Conservation (phyloP, 2,888 invertebrate genomes). For the Iselma pallidipennis region DNA sequence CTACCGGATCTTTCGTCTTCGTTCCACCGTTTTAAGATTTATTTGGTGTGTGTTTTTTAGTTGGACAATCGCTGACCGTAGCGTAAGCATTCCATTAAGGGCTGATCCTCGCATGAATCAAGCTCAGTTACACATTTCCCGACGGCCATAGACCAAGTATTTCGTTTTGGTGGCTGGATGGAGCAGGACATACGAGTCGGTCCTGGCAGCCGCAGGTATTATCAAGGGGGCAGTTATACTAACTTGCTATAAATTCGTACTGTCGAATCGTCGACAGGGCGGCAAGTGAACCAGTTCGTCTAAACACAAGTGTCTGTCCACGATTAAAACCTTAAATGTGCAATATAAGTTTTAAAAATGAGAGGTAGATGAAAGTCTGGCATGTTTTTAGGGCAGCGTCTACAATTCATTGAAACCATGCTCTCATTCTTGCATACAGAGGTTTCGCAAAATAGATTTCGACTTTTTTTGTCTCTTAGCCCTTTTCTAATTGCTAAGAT, state of each 20-base stretch:
- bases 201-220: conserved; percentile 46
- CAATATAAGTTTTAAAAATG: no score
- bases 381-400: no score
- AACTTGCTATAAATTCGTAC: conserved; percentile 51
- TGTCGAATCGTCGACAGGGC: conserved; percentile 13
- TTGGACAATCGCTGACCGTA: conserved; percentile 51
- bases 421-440: no score
- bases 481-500: no score
- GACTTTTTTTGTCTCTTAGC: no score
- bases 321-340: no score
- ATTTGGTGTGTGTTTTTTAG: conserved; percentile 43
- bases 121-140: conserved; percentile 45
- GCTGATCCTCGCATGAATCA: conserved; percentile 52
- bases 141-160: conserved; percentile 30
- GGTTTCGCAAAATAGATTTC: no score
- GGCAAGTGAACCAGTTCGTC: background rate
- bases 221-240: conserved; percentile 51
- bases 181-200: conserved; percentile 37
- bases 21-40: conserved; percentile 39
- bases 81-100: conserved; percentile 53
- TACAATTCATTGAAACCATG: no score
- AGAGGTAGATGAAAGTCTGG: no score
- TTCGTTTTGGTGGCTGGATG: conserved; percentile 11
- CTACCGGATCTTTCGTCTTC: no score
- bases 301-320: no score